Conservation (phyloP, 2,888 invertebrate species). For the Aleiodes leptofemur region DNA sequence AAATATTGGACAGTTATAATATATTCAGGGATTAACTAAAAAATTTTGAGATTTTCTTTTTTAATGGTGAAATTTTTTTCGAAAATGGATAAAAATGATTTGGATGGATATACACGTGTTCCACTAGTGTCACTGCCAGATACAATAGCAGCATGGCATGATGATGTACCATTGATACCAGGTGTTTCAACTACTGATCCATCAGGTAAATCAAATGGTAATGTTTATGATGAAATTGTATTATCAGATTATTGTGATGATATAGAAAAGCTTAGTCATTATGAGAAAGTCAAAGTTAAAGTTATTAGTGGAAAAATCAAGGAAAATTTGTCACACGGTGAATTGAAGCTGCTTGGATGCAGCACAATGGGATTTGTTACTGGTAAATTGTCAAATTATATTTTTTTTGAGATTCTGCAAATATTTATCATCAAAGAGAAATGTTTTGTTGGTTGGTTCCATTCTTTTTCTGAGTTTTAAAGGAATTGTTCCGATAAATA, state of each 20-base stretch:
- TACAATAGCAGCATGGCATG: conserved; percentile 44
- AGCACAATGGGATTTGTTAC: conserved; percentile 70
- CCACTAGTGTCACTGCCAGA: conserved; percentile 39
- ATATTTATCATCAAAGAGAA: neutral
- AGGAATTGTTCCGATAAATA: too few species aligned
- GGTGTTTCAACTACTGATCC: conserved; percentile 16
- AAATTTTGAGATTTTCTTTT: too few species aligned
- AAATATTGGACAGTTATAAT: too few species aligned
- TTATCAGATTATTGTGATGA: conserved; percentile 17
- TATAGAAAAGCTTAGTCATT: conserved; percentile 49
- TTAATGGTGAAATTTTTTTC: too few species aligned
- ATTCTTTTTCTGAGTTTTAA: neutral
- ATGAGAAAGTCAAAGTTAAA: conserved; percentile 65
- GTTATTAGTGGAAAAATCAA: conserved; percentile 63
- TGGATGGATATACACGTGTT: conserved; percentile 29
- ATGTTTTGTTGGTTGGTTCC: neutral
- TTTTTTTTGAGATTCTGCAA: neutral
- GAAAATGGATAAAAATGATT: conserved; percentile 25
- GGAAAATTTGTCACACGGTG: conserved; percentile 64
- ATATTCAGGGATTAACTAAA: too few species aligned
- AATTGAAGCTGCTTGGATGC: conserved; percentile 65
- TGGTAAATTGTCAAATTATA: conserved; percentile 60
- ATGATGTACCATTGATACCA: conserved; percentile 38
- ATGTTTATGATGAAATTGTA: conserved; percentile 29
- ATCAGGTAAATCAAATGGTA: conserved; percentile 44